phyloP scores from a whole-genome alignment of 2,797 vertebrate species.

The Hapalemur alaotrensis region DNA sequence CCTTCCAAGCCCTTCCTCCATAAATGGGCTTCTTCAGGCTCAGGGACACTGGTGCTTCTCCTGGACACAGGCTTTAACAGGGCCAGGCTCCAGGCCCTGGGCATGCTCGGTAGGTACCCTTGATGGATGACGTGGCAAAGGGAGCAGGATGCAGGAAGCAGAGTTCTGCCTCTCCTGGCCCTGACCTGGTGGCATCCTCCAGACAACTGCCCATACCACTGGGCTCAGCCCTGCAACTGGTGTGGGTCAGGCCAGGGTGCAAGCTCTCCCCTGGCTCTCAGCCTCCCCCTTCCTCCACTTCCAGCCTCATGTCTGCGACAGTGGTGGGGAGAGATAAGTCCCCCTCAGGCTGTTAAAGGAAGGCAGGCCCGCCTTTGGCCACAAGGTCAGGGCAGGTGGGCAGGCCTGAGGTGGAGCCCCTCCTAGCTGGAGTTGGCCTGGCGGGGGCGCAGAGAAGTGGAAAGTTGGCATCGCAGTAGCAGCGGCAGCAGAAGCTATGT shows the following conservation, averaged over 20 bases:
- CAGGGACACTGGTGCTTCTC: not conserved
- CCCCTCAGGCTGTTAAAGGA: not conserved
- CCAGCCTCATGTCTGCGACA: not conserved
- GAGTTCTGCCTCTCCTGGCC: not conserved
- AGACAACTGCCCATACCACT: not conserved
- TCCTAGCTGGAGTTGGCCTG: not conserved
- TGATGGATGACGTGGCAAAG: not conserved
- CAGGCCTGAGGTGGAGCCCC: not conserved
- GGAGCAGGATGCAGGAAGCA: not conserved
- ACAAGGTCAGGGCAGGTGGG: not conserved
- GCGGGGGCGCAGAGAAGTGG: not conserved
- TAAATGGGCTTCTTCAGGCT: not conserved
- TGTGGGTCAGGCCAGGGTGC: not conserved
- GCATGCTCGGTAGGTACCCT: not conserved
- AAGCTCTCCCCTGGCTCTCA: not conserved
- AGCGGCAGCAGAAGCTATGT: not conserved
- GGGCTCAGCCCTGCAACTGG: not conserved
- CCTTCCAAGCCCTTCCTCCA: not conserved
- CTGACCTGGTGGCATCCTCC: not conserved
- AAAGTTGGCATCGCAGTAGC: rapidly evolving
- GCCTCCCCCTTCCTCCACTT: not conserved
- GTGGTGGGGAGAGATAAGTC: not conserved
- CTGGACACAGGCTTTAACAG: not conserved
- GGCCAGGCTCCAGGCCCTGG: not conserved
- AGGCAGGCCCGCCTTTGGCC: not conserved